Base-by-base conservation (phyloP, 2,113 vertebrate species). In the Hylia prasina region DNA sequence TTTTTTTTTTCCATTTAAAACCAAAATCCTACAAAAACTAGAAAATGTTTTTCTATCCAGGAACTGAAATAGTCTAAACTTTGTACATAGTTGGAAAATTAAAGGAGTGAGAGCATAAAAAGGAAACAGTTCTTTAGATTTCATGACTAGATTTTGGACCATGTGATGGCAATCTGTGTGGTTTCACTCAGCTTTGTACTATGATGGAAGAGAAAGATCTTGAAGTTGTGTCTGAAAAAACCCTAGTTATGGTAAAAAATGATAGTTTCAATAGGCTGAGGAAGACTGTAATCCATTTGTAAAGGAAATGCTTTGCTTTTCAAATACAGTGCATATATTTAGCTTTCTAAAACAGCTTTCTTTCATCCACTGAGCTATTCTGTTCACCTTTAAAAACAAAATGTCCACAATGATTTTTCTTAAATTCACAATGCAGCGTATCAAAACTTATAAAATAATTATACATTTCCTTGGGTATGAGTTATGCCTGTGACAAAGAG, bases 21-120 rank as follows among this genome's bases (percentile, higher is more conserved):
- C 39, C 20, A 10, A 24, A 18, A 8, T 4, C 1, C 3, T 45
- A 64, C 5, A 51, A 66, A 65, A 90, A 6, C 0, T 14, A 5
- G 18, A 64, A 83, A 83, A n/a, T 20, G 16, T 7, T 45, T 63
- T 71, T 68, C 8, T 61, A 35, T 45, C 9, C 57, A 78, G 11
- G 18, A 89, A 51, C 12, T 37, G 5, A 81, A 92, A 66, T 33
- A 73, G 11, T 20, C 6, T 51, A 23, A 87, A 64, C 1, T 72
- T 76, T 56, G 13, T 6, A 75, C 69, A 27, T 20, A 20, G 7
- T 2, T 56, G 11, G 2, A 84, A 83, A 75, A 89, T 27, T 48
- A 21, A 82, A 90, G 18, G 25, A 56, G 3, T 8, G 4, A 58
- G 8, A 87, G 3, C 6, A 83, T 56, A 37, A 57, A 54, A 65